Evolutionary conservation across 1,140 invertebrate genomes (phyloP), one percentile per base, ranked within the genome.

Genomic region (Rhagoletis zephyria): DNA sequence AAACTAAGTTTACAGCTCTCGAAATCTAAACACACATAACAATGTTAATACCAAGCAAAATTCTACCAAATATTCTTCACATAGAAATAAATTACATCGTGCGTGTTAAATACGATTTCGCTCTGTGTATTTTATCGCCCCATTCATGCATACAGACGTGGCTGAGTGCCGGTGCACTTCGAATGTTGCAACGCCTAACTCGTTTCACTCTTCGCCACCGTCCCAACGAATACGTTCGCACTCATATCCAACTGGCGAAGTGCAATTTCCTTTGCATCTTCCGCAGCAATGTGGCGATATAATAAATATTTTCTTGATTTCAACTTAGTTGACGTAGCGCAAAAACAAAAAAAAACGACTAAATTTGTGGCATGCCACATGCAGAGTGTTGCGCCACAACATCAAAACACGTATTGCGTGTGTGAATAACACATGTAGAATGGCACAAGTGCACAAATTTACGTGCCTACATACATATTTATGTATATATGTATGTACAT

Each of bases 281-380:
- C 74, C 74, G 74, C 74, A 81, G 74, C 48, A 81, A 81, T 81
- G 74, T 81, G 74, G 48, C 51, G 74, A 81, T 81, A 81, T 81
- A 81, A 81, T 81, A 56, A 81, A 81, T 81, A 81, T 81, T 81
- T 81, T 81, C 74, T 81, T 81, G 74, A 81, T 81, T 81, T 81
- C 74, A 81, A 81, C 74, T 56, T 81, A 81, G 74, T 56, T 81
- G 74, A 81, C 48, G 74, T 56, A 56, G 14, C 45, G 30, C 12
- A 74, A 74, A 70, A 42, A 45, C 40, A 70, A 56, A 56, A 74
- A 81, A 81, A 81, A 19, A 81, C 74, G 74, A 81, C 74, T 56
- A 81, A 81, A 81, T 81, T 56, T 81, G 74, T 81, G 74, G 74
- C 74, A 81, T 59, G 74, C 74, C 74, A 81, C 74, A 81, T 81